Evolutionary conservation across 2,113 vertebrate species (phyloP).

Genomic region (Trachemys scripta): DNA sequence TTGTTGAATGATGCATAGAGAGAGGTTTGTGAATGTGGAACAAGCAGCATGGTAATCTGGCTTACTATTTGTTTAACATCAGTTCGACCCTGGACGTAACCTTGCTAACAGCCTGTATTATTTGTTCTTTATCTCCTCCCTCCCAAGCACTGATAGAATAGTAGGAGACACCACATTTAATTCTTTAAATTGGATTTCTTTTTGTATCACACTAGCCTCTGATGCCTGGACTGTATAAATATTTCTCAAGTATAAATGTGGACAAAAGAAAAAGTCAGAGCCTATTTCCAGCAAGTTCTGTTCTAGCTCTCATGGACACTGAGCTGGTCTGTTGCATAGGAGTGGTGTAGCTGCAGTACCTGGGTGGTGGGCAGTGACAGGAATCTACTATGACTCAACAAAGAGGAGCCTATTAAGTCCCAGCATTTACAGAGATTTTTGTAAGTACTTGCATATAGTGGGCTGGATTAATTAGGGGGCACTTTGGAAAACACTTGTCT

Average conservation of each 20-base stretch:
- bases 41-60: not conserved
- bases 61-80: not conserved
- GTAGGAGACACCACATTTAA: not conserved
- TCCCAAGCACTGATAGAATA: not conserved
- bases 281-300: not conserved
- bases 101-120: not conserved
- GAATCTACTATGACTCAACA: rapidly evolving
- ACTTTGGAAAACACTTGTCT: not conserved
- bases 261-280: not conserved
- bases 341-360: not conserved
- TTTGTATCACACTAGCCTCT: not conserved
- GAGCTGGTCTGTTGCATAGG: not conserved
- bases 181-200: not conserved
- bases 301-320: rapidly evolving
- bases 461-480: not conserved
- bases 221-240: not conserved
- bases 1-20: not conserved
- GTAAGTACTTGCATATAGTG: rapidly evolving
- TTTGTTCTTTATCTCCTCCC: not conserved
- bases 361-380: not conserved
- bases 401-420: not conserved
- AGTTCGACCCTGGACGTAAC: not conserved
- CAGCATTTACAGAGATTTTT: not conserved
- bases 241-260: rapidly evolving
- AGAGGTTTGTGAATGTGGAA: not conserved